Evolutionary conservation across 1,140 invertebrate genomes (phyloP).

Genomic region (Microplitis mediator): DNA sequence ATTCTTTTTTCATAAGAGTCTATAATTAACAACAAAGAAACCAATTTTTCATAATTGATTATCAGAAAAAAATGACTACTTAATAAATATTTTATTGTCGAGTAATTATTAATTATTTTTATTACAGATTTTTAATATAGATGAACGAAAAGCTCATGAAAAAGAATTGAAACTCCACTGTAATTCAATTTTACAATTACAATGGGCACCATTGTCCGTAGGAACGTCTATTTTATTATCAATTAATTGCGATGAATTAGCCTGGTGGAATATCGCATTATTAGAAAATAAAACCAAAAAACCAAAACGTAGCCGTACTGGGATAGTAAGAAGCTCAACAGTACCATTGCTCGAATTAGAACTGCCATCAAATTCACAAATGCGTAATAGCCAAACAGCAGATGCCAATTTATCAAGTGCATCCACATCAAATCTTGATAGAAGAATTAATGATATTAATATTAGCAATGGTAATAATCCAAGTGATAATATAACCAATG

Average conservation of each 20-base stretch:
- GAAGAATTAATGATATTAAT: too few relatives aligned
- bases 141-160: neutral
- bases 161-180: constrained; percentile 42
- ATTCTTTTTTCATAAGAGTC: too few relatives aligned
- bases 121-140: constrained; percentile 50
- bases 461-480: too few relatives aligned
- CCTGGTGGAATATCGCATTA: constrained; percentile 52
- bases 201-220: constrained; percentile 46
- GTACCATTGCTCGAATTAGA: constrained; percentile 35
- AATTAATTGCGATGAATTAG: constrained; percentile 48
- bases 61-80: too few relatives aligned
- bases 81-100: too few relatives aligned
- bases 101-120: neutral
- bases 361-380: constrained; percentile 38
- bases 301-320: constrained; percentile 42
- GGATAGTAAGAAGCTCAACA: constrained; percentile 44
- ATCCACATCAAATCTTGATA: neutral
- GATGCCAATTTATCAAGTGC: neutral
- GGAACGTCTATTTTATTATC: constrained; percentile 48
- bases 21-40: too few relatives aligned
- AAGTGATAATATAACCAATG: too few relatives aligned
- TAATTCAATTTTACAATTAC: constrained; percentile 44
- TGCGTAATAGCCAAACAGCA: constrained; percentile 28
- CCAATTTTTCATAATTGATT: too few relatives aligned
- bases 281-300: constrained; percentile 26